These are phyloP conservation scores for Malurus elegans DNA, from an alignment of 2,113 vertebrate species.

Conservation along the genomic window DNA sequence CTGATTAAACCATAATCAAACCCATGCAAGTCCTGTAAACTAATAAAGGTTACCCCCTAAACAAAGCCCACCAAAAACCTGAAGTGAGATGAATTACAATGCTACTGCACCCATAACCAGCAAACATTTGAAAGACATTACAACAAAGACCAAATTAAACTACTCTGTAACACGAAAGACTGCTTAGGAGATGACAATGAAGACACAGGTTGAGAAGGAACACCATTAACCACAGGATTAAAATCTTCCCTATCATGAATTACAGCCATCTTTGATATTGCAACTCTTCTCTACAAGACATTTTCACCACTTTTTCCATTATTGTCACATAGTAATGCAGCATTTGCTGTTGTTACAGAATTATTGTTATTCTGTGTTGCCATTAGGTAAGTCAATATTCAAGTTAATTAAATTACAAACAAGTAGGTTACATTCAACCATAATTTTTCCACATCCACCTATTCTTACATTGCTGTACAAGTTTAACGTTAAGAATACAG, in stretches of 20 bases:
- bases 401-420: background rate
- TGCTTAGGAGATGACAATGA: background rate
- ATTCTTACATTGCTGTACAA: fast-evolving
- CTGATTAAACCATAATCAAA: background rate
- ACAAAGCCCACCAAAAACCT: background rate
- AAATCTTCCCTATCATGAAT: background rate
- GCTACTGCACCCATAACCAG: background rate
- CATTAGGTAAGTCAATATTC: background rate
- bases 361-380: background rate
- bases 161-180: background rate
- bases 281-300: background rate
- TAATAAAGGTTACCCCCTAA: background rate
- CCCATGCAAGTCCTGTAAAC: background rate
- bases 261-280: background rate
- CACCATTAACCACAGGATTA: background rate
- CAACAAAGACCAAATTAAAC: background rate
- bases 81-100: background rate
- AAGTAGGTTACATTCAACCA: background rate
- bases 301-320: background rate
- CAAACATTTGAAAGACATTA: background rate
- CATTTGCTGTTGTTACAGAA: background rate
- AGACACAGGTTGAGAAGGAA: background rate
- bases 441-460: background rate
- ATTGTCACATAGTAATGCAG: background rate
- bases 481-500: background rate